Evolutionary conservation across 2,113 vertebrate genomes (phyloP).

Genomic region (Chaenocephalus aceratus): DNA sequence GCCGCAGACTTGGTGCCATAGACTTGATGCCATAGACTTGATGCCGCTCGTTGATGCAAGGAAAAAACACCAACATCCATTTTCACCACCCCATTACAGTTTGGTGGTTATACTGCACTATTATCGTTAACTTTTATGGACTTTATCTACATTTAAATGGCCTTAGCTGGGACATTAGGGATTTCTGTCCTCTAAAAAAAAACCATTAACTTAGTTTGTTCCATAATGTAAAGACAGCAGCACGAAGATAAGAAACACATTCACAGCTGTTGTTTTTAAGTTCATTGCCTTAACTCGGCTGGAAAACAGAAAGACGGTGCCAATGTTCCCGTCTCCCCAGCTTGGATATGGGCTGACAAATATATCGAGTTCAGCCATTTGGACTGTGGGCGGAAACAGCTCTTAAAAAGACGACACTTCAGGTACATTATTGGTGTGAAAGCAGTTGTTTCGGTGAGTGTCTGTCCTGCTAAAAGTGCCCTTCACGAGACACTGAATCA

Average conservation of each 20-base stretch:
- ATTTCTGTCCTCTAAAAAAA: neutral
- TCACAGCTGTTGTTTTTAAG: too few relatives aligned
- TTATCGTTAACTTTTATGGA: neutral
- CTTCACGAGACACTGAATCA: neutral
- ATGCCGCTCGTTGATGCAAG: too few relatives aligned
- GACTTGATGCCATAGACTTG: too few relatives aligned
- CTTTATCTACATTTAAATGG: neutral
- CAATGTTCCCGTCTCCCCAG: neutral
- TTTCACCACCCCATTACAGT: neutral
- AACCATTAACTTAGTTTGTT: too few relatives aligned
- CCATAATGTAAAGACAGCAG: too few relatives aligned
- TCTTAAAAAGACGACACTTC: conserved; percentile 35
- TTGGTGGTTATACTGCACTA: neutral
- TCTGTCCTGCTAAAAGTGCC: too few relatives aligned
- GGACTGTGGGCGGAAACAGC: conserved; percentile 9
- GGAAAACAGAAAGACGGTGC: neutral
- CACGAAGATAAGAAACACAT: too few relatives aligned
- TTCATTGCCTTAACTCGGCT: neutral
- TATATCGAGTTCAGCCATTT: conserved; percentile 29
- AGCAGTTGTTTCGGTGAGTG: conserved; percentile 22
- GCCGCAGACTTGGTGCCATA: too few relatives aligned
- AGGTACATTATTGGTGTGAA: conserved; percentile 31
- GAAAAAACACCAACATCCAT: too few relatives aligned
- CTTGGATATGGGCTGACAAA: conserved; percentile 8
- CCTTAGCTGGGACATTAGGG: neutral